These are phyloP conservation scores for Ligdia adustata DNA, from an alignment of 2,888 invertebrate species.

Conservation along the genomic window DNA sequence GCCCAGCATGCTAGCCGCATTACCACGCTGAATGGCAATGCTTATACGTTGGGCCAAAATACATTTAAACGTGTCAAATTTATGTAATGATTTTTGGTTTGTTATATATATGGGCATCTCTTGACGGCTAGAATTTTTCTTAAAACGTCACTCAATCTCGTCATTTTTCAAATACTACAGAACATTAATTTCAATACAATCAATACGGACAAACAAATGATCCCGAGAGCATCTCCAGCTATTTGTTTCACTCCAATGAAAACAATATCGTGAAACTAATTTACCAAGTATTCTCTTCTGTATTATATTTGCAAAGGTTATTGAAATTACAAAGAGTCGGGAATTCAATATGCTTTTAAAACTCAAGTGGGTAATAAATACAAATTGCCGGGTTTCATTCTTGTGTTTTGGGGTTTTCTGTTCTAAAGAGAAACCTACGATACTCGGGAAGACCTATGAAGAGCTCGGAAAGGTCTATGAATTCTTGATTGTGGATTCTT, in stretches of 20 bases:
- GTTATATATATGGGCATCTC: no score
- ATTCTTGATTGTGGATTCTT: constrained; percentile 9
- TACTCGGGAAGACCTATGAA: no score
- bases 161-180: no score
- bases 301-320: constrained; percentile 1
- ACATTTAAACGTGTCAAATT: no score
- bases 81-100: no score
- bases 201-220: neutral
- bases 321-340: constrained; percentile 3
- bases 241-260: constrained; percentile 2
- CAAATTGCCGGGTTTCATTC: neutral
- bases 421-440: constrained; percentile 2
- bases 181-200: neutral
- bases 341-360: no score
- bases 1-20: no score
- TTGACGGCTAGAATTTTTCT: no score
- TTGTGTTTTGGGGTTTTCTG: constrained; percentile 1
- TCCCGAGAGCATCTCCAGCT: neutral
- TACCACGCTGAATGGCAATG: no score
- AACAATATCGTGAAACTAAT: neutral
- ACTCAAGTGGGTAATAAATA: no score
- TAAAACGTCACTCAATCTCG: no score
- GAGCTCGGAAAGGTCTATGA: constrained; percentile 4
- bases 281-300: constrained; percentile 4
- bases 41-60: no score